Evolutionary conservation across 2,888 invertebrate species (phyloP).

Genomic region (Papilio protenor): DNA sequence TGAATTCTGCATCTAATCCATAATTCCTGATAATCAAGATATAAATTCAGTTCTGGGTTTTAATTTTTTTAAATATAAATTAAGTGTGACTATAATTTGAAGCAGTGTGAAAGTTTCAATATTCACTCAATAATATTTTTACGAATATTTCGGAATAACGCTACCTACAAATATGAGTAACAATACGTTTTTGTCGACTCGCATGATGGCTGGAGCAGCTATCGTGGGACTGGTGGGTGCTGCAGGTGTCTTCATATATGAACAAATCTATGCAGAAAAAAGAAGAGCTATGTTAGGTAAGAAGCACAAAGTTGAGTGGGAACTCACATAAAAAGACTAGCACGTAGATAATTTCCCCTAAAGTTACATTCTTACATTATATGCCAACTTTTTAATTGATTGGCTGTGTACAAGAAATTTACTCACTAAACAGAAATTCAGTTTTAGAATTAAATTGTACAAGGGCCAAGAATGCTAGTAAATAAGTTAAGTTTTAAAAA

Average conservation of each 20-base stretch:
- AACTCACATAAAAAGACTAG: not conserved
- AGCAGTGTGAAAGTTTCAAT: not conserved
- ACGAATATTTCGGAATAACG: not conserved
- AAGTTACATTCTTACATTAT: not conserved
- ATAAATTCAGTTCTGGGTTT: not conserved
- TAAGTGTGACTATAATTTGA: not conserved
- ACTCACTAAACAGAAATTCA: not conserved
- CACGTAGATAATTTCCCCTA: not conserved
- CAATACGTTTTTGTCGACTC: slow-evolving; percentile 58
- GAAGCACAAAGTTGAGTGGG: slow-evolving; percentile 36
- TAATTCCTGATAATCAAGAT: not conserved
- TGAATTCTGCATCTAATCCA: slow-evolving; percentile 13
- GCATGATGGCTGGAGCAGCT: slow-evolving; percentile 76
- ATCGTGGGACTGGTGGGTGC: slow-evolving; percentile 80
- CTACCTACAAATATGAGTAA: slow-evolving; percentile 37
- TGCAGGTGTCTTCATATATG: slow-evolving; percentile 79
- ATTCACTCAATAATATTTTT: not conserved
- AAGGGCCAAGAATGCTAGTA: not conserved
- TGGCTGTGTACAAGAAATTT: not conserved
- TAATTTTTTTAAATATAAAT: slow-evolving; percentile 27
- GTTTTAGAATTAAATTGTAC: not conserved
- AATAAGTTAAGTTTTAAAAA: not conserved
- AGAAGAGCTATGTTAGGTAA: slow-evolving; percentile 76
- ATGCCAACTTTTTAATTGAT: not conserved
- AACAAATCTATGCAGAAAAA: slow-evolving; percentile 79